Conservation (phyloP, 2,888 invertebrate genomes). For the Saturnia pavonia region DNA sequence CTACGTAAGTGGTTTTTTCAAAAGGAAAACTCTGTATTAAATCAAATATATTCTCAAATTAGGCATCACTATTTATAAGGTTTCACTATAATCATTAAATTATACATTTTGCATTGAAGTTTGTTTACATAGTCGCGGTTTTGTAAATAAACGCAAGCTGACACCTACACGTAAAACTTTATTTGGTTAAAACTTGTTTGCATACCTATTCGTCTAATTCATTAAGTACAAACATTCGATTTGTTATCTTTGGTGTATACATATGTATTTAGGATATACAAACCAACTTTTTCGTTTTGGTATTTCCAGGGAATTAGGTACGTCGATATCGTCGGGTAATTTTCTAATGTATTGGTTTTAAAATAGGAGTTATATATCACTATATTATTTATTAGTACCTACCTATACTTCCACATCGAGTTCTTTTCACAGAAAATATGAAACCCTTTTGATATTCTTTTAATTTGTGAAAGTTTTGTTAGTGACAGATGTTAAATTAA, state of each 20-base stretch:
- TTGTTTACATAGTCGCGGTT: not conserved
- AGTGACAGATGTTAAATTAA: too few relatives aligned
- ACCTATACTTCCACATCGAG: too few relatives aligned
- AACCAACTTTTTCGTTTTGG: not conserved
- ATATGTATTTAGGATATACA: not conserved
- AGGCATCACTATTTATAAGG: not conserved
- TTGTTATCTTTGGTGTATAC: not conserved
- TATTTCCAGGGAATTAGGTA: constrained; percentile 1
- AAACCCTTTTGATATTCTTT: too few relatives aligned
- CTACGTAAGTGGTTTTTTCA: not conserved
- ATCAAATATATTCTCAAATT: not conserved
- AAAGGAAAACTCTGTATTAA: not conserved
- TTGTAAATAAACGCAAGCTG: not conserved
- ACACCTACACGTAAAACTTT: constrained; percentile 7
- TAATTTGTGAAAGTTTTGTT: too few relatives aligned
- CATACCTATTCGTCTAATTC: constrained; percentile 6
- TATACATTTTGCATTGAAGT: constrained; percentile 6
- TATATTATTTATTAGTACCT: too few relatives aligned
- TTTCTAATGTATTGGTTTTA: not conserved
- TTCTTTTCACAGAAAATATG: too few relatives aligned
- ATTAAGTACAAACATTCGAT: not conserved
- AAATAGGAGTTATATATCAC: not conserved
- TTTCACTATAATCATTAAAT: constrained; percentile 6
- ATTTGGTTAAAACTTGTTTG: constrained; percentile 12
- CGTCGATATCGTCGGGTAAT: not conserved